Percentiles rank a stretch among this genome's conserved stretches.
Evolutionary conservation across 2,888 invertebrate genomes (phyloP).

Genomic region (Leptopilina drosophilae): DNA sequence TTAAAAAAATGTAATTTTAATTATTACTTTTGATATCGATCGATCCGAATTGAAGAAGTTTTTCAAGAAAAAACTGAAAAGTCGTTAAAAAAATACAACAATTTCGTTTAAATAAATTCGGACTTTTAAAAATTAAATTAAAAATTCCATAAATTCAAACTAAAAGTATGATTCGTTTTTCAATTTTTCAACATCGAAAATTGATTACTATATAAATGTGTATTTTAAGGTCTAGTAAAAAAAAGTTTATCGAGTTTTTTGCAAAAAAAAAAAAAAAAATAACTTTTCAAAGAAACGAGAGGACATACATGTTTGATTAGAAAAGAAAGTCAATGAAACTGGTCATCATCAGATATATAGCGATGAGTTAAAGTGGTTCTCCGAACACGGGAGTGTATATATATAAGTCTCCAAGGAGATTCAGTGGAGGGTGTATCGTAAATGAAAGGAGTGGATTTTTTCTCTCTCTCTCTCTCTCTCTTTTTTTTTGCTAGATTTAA

Average conservation of each 20-base stretch:
- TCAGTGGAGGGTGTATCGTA: conserved; percentile 31
- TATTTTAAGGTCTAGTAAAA: too few relatives aligned
- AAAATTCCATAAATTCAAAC: too few relatives aligned
- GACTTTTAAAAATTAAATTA: too few relatives aligned
- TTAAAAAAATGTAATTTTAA: too few relatives aligned
- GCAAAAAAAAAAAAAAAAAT: not conserved
- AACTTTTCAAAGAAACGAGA: not conserved
- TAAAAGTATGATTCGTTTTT: not conserved
- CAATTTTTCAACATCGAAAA: not conserved
- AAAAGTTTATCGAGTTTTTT: not conserved
- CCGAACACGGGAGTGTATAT: not conserved
- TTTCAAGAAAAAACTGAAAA: too few relatives aligned
- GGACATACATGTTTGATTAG: conserved; percentile 39
- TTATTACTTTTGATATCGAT: too few relatives aligned
- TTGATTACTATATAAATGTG: not conserved
- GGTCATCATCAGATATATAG: not conserved
- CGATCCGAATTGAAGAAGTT: too few relatives aligned
- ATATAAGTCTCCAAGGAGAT: conserved; percentile 16
- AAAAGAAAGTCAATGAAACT: conserved; percentile 32
- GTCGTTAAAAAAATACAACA: too few relatives aligned
- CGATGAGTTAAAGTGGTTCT: conserved; percentile 24
- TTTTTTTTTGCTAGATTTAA: conserved; percentile 34
- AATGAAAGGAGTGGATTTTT: conserved; percentile 32
- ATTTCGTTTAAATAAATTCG: too few relatives aligned
- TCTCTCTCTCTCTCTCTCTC: not conserved